phyloP scores from a whole-genome alignment of 1,140 invertebrate genomes.

The Megalonaias nervosa region DNA sequence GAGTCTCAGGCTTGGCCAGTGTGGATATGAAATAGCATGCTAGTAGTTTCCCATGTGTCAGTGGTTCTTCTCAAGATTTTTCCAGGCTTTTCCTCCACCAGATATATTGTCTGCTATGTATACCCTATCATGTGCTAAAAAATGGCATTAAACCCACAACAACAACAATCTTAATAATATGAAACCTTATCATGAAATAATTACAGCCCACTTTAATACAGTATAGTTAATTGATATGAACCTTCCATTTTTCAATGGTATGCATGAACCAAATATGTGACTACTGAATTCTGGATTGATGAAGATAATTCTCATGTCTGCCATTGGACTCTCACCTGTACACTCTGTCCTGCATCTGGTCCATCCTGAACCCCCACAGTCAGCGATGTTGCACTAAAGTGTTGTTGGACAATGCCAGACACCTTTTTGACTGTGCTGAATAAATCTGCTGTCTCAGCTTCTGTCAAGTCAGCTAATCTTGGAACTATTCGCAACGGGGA shows the following conservation, averaged over 20 bases:
- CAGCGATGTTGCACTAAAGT: conserved; percentile 79
- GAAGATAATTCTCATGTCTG: not conserved
- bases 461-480: conserved; percentile 80
- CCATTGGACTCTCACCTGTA: conserved; percentile 76
- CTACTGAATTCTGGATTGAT: too few species aligned
- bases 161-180: too few species aligned
- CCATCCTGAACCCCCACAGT: conserved; percentile 90
- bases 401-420: conserved; percentile 80
- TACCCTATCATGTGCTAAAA: too few species aligned
- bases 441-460: conserved; percentile 85
- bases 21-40: too few species aligned
- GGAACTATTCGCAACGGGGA: conserved; percentile 78
- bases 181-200: not conserved
- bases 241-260: not conserved
- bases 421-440: conserved; percentile 81
- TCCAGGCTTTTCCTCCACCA: too few species aligned
- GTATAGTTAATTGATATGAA: not conserved
- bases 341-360: conserved; percentile 87
- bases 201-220: not conserved
- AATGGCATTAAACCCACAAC: too few species aligned
- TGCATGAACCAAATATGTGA: not conserved
- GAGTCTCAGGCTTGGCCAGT: too few species aligned
- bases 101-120: too few species aligned
- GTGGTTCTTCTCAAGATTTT: too few species aligned
- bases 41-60: too few species aligned